phyloP scores from a whole-genome alignment of 2,888 invertebrate species.

The Empis stercorea region DNA sequence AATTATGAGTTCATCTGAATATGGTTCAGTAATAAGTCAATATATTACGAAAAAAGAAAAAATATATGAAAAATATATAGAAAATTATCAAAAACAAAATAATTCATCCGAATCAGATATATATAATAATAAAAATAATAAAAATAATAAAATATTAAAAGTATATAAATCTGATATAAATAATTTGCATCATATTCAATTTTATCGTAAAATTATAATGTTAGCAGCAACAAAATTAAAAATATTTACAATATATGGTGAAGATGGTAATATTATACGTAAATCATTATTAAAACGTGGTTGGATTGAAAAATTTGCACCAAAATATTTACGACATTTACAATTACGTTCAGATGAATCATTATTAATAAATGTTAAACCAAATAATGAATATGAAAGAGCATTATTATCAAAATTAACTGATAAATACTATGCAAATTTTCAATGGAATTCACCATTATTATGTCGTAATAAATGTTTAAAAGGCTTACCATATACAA shows the following conservation, averaged over 20 bases:
- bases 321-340: constrained; percentile 23
- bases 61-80: too few species aligned
- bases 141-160: too few species aligned
- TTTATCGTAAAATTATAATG: background rate
- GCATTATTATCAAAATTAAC: constrained; percentile 47
- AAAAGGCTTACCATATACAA: constrained; percentile 19
- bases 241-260: constrained; percentile 30
- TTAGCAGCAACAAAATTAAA: constrained; percentile 14
- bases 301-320: constrained; percentile 55
- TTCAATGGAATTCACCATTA: constrained; percentile 50
- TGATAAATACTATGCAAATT: constrained; percentile 49
- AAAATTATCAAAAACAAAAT: too few species aligned
- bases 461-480: too few species aligned
- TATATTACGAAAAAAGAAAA: too few species aligned
- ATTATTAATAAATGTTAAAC: constrained; percentile 24
- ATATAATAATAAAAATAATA: too few species aligned
- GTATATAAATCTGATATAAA: too few species aligned
- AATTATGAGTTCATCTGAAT: too few species aligned
- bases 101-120: too few species aligned
- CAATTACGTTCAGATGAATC: constrained; percentile 24
- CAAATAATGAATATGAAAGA: constrained; percentile 30
- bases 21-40: too few species aligned
- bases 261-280: constrained; percentile 22
- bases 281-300: constrained; percentile 48
- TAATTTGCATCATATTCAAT: too few species aligned